Conservation (phyloP, 1,140 invertebrate species). For the Nasonia vitripennis region DNA sequence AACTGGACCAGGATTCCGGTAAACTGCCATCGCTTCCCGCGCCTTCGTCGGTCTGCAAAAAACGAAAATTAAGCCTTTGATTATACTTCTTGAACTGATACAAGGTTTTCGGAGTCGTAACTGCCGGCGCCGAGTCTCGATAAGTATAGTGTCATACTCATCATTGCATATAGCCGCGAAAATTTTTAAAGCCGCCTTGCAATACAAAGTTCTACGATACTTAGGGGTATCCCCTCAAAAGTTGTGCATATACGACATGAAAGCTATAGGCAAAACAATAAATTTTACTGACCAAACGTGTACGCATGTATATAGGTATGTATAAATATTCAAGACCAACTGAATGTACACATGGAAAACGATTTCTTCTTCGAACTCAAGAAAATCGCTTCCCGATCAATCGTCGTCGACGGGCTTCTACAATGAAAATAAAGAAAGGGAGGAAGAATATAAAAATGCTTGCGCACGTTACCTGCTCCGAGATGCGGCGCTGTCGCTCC, state of each 20-base stretch:
- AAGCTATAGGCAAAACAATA: no score
- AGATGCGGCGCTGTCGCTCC: slow-evolving; percentile 61
- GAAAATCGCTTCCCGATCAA: background rate
- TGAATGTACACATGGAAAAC: background rate
- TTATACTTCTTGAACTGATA: background rate
- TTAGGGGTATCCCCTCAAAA: background rate
- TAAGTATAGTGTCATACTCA: background rate
- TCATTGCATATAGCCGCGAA: background rate
- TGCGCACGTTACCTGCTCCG: slow-evolving; percentile 69
- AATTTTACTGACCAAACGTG: background rate
- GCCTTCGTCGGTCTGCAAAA: slow-evolving; percentile 69
- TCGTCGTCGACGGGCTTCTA: background rate
- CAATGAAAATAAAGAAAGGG: background rate
- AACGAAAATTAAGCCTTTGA: slow-evolving; percentile 9
- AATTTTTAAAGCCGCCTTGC: background rate
- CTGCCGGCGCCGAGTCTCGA: background rate
- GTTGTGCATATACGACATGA: background rate
- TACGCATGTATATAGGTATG: background rate
- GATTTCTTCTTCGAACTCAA: background rate
- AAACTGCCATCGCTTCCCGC: slow-evolving; percentile 67
- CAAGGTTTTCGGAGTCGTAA: background rate
- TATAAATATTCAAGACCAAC: background rate
- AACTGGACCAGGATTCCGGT: slow-evolving; percentile 71
- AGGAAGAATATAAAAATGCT: slow-evolving; percentile 52
- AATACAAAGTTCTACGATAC: background rate